These are phyloP conservation scores for Timandra comae DNA, from an alignment of 2,888 invertebrate species.

Conservation along the genomic window DNA sequence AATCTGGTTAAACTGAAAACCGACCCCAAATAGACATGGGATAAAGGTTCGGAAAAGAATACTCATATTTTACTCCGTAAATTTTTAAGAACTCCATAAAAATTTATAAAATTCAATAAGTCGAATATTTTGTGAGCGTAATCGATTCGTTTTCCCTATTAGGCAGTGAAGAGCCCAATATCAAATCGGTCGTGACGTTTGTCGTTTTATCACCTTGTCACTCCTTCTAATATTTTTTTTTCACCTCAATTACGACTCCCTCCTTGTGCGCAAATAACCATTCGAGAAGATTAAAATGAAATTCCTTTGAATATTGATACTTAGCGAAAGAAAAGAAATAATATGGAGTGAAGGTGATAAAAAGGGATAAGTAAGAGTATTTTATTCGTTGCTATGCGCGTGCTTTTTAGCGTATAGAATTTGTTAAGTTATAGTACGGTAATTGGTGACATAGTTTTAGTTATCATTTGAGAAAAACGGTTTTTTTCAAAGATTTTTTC, in stretches of 20 bases:
- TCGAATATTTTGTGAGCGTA: conserved; percentile 33
- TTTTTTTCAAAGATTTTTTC: too few species aligned
- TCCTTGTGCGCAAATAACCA: conserved; percentile 55
- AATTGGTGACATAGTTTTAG: too few species aligned
- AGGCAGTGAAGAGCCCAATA: conserved; percentile 61
- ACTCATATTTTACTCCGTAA: background rate
- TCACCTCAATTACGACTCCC: conserved; percentile 59
- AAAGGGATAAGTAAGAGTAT: conserved; percentile 16
- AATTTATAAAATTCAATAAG: conserved; percentile 44
- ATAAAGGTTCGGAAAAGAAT: too few species aligned
- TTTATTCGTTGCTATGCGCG: too few species aligned
- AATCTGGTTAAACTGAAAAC: too few species aligned
- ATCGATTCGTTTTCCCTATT: conserved; percentile 47
- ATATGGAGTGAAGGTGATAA: conserved; percentile 25
- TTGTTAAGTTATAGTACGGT: too few species aligned
- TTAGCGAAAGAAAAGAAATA: conserved; percentile 27
- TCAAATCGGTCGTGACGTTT: conserved; percentile 62
- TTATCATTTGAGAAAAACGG: too few species aligned
- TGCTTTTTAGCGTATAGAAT: too few species aligned
- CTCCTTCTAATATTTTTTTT: conserved; percentile 61
- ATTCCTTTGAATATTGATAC: conserved; percentile 55
- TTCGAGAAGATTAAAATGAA: conserved; percentile 59
- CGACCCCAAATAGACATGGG: too few species aligned
- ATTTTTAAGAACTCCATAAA: conserved; percentile 16
- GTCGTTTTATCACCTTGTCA: conserved; percentile 69